phyloP scores from a whole-genome alignment of 2,888 invertebrate genomes.

The Plagodis pulveraria region DNA sequence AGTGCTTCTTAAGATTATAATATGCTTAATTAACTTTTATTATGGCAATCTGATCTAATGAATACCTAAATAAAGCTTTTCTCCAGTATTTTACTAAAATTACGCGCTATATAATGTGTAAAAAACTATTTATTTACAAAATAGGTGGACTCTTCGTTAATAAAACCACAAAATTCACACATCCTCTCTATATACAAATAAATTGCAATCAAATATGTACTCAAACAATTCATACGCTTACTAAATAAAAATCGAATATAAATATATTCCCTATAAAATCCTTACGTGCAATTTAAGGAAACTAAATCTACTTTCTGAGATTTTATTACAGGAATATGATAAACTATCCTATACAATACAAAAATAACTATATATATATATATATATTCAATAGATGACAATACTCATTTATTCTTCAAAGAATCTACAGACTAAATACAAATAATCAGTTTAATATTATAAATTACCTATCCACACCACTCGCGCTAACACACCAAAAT shows the following conservation, averaged over 20 bases:
- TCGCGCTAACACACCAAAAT: constrained; percentile 19
- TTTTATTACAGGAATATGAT: constrained; percentile 2
- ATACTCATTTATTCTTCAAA: constrained; percentile 3
- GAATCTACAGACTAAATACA: constrained; percentile 1
- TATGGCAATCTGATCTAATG: constrained; percentile 73
- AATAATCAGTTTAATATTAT: not conserved
- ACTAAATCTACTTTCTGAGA: constrained; percentile 3
- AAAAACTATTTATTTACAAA: constrained; percentile 83
- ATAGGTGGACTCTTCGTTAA: constrained; percentile 84
- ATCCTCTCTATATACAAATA: constrained; percentile 59
- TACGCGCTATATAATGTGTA: constrained; percentile 69
- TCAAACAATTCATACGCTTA: constrained; percentile 18
- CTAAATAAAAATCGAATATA: not conserved
- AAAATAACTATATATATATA: constrained; percentile 20
- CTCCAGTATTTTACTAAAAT: constrained; percentile 60
- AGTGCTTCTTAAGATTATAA: constrained; percentile 33
- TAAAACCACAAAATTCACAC: constrained; percentile 73
- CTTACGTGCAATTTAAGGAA: constrained; percentile 8
- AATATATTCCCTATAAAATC: not conserved
- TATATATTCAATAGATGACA: not conserved
- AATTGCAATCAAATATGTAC: constrained; percentile 31
- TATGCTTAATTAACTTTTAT: constrained; percentile 43
- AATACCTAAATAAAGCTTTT: constrained; percentile 78
- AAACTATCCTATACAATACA: constrained; percentile 14
- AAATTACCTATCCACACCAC: not conserved